Conservation (phyloP, 2,888 invertebrate genomes). For the Meganola albula region DNA sequence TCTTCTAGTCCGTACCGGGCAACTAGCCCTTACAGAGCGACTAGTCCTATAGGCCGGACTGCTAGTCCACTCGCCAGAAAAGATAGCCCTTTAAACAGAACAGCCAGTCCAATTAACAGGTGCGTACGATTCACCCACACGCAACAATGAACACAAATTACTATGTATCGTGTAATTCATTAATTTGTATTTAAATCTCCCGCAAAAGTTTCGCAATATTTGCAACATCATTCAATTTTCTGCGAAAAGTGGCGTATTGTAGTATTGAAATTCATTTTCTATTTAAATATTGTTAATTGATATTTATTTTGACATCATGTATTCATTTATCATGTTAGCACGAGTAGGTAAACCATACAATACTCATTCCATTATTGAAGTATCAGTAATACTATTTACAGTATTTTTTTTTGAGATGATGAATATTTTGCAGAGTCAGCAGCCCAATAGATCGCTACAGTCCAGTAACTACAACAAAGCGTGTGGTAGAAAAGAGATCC, state of each 20-base stretch:
- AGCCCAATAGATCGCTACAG: constrained; percentile 65
- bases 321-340: no score
- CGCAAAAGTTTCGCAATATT: constrained; percentile 22
- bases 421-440: constrained; percentile 45
- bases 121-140: constrained; percentile 28
- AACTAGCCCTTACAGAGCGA: constrained; percentile 59
- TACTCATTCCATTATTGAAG: no score
- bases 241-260: constrained; percentile 30
- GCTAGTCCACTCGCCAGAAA: constrained; percentile 76
- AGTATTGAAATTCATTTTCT: no score
- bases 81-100: constrained; percentile 71
- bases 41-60: constrained; percentile 68
- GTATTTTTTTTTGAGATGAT: no score
- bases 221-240: constrained; percentile 40
- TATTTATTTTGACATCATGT: no score
- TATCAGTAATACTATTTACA: no score
- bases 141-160: constrained; percentile 9
- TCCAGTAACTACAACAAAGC: constrained; percentile 64
- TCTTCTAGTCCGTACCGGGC: constrained; percentile 59
- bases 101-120: constrained; percentile 76
- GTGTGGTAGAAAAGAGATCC: constrained; percentile 64
- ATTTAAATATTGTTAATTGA: no score
- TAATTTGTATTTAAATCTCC: constrained; percentile 28
- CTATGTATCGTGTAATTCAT: constrained; percentile 18
- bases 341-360: no score